Percentiles rank a stretch among this genome's conserved stretches.
Evolutionary conservation across 2,888 invertebrate species (phyloP).

Genomic region (Sturmia bella): DNA sequence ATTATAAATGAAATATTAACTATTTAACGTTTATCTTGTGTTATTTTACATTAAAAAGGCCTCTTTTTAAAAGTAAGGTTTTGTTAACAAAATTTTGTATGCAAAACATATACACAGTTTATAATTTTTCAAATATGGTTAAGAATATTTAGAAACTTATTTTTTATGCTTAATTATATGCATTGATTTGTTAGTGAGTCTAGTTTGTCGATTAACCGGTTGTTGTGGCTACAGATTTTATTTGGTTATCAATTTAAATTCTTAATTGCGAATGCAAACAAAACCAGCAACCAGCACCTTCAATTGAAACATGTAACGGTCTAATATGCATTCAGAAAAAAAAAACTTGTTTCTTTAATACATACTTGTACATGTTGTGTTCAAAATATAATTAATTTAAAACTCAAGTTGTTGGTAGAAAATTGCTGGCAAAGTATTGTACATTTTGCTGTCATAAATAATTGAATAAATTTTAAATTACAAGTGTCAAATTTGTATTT

Average conservation of each 20-base stretch:
- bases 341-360: no score
- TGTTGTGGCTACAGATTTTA: constrained; percentile 1
- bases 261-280: constrained; percentile 5
- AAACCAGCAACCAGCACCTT: neutral
- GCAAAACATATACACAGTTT: constrained; percentile 10
- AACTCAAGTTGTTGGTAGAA: no score
- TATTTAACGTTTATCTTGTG: neutral
- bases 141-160: neutral
- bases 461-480: no score
- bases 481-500: no score
- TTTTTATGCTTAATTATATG: neutral
- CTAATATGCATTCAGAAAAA: neutral
- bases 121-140: constrained; percentile 12
- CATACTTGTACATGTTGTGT: no score
- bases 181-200: neutral
- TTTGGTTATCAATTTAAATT: neutral
- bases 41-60: neutral
- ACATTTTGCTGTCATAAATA: no score
- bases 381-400: no score
- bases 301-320: neutral
- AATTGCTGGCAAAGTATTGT: no score
- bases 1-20: no score
- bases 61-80: neutral
- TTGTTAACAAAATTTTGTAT: constrained; percentile 7
- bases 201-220: constrained; percentile 24